A percentile compares a stretch with the other conserved stretches of the same genome.
Conservation (phyloP, 2,888 invertebrate species). For the Apamea anceps region DNA sequence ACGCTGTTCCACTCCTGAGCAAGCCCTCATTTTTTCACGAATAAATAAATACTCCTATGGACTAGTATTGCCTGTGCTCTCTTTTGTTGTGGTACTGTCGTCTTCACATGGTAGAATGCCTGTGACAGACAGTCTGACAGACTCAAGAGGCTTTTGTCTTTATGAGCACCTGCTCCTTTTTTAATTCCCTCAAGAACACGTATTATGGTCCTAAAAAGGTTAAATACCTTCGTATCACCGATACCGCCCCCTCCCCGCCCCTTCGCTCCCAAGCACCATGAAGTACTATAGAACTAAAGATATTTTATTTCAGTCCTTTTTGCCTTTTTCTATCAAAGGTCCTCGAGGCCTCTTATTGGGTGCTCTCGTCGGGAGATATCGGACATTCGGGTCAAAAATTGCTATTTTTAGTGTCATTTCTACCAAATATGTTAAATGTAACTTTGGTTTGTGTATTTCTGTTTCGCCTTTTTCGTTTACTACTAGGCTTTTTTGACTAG, state of each 20-base stretch:
- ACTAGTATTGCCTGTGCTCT: no score
- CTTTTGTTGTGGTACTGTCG: no score
- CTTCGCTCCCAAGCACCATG: constrained; percentile 28
- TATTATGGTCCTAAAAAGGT: constrained; percentile 10
- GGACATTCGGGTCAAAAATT: constrained; percentile 37
- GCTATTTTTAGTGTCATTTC: constrained; percentile 9
- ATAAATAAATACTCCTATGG: no score
- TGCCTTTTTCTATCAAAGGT: constrained; percentile 49
- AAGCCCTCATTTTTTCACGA: no score
- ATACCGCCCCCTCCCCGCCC: not conserved
- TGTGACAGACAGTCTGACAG: not conserved
- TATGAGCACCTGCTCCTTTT: not conserved
- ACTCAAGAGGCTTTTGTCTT: not conserved
- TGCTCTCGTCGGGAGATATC: constrained; percentile 28
- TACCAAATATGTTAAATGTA: constrained; percentile 35
- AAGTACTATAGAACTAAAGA: constrained; percentile 49
- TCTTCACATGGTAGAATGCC: not conserved
- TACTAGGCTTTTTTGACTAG: no score
- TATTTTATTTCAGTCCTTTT: constrained; percentile 58
- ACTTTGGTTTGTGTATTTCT: not conserved
- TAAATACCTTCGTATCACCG: constrained; percentile 12
- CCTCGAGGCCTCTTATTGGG: constrained; percentile 45
- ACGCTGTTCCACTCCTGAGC: no score
- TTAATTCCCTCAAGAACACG: not conserved
- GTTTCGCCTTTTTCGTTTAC: not conserved